Base-by-base conservation (phyloP, 2,797 vertebrate genomes). In the Malurus splendens region DNA sequence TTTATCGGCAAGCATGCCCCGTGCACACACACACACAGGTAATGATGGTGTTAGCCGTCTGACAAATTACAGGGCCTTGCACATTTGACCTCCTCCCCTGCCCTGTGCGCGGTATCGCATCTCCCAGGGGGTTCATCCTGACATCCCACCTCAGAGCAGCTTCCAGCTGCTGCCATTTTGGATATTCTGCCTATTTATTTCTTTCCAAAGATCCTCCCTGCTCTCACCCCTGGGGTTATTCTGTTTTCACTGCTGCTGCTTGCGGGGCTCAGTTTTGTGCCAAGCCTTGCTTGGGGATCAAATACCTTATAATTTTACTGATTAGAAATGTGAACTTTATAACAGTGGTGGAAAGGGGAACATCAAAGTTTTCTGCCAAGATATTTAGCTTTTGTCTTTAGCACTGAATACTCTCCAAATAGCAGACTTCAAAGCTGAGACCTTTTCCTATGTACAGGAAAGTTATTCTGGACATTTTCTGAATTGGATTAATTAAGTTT, bases 141-240 rank as follows among this genome's bases (percentile, higher is more conserved):
- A 94, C 89, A 89, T 93, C 89, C 89, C 92, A 92, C 90, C 94
- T 56, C 6, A 0, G 51, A 93, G 86, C 66, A 82, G 89, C 86
- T 89, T 77, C 93, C 93, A 93, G 89, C 82, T 90, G 82, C 94
- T 95, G 90, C 94, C 82, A 67, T 92, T 94, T 95, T 94, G 94
- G 89, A 72, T 87, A 89, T 82, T 77, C 36, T 89, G 47, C 73
- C 76, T 89, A 76, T 92, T 93, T 90, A 50, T 89, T 90, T 76
- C 54, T 87, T 86, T 57, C 39, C 85, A 79, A 76, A 92, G 71
- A 84, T 67, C 45, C 60, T 83, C 66, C 66, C 60, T 71, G 18
- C 77, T 76, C 57, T 79, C 74, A 51, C 57, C 57, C 30, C 56
- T 65, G 68, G 32, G 68, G 36, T 92, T 76, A 45, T 27, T 78